Conservation (phyloP, 2,113 vertebrate species). For the Gadus macrocephalus region DNA sequence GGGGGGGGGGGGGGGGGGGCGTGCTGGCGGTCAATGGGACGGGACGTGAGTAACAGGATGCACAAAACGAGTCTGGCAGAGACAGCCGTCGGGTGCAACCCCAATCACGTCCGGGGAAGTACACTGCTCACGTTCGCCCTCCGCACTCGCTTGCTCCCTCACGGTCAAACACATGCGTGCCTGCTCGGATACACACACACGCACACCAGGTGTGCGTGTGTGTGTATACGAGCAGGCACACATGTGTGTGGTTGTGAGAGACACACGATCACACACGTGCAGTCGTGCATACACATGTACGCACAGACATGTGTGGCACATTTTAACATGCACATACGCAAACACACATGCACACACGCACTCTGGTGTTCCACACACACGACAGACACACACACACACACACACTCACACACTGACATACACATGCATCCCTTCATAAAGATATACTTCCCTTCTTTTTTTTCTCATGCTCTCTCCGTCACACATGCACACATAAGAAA, state of each 20-base stretch:
- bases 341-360: neutral
- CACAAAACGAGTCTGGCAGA: constrained; percentile 18
- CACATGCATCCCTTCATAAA: neutral
- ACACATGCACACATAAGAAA: too few relatives aligned
- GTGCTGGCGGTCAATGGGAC: neutral
- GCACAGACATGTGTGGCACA: constrained; percentile 5
- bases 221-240: too few relatives aligned
- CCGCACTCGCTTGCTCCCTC: neutral
- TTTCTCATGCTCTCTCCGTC: neutral
- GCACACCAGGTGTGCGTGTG: too few relatives aligned
- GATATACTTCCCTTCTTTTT: too few relatives aligned
- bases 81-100: constrained; percentile 6
- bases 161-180: neutral
- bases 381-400: neutral
- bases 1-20: too few relatives aligned
- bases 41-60: constrained; percentile 3
- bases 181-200: too few relatives aligned
- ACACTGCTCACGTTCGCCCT: constrained; percentile 7
- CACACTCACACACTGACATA: neutral
- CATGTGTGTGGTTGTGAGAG: too few relatives aligned
- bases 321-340: neutral
- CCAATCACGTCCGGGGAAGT: constrained; percentile 8
- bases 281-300: neutral
- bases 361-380: neutral
- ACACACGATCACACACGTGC: neutral